Evolutionary conservation across 2,888 invertebrate genomes (phyloP), one percentile per base, ranked within the genome.

Genomic region (Drosophila atripex): DNA sequence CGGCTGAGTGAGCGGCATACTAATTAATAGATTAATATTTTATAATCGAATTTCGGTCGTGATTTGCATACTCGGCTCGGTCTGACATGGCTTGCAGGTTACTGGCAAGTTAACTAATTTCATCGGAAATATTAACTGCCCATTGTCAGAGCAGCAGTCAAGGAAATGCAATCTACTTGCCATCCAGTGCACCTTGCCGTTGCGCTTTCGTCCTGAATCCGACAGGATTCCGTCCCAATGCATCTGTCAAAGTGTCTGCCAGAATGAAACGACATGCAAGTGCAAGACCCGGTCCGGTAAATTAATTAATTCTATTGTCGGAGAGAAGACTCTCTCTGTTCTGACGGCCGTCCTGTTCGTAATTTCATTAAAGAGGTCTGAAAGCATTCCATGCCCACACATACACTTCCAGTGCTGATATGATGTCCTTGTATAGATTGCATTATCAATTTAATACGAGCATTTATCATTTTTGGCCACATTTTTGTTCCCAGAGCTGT

Each of bases 11-110:
- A 52, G 58, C 54, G 72, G 53, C 61, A 60, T 75, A 56, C 54
- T 74, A 87, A 85, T 82, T 79, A 82, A 87, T 83, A 76, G 73
- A 82, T 84, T 79, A 82, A 84, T 87, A 84, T 76, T 86, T 83
- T 86, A 87, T 82, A 86, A 82, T 86, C 85, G 82, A 73, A 70
- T 73, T 79, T 64, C 45, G 57, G 56, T 58, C 59, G 77, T 78
- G 86, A 84, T 84, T 87, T 87, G 82, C 83, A 83, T 87, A 77
- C 85, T 74, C 70, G 71, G 61, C 49, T 63, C 41, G 43, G 66
- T 61, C 14, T 45, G 28, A 9, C 28, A 28, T 3, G 35, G n/a
- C 2, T 6, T 14, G 8, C 12, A 46, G 25, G 38, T 56, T 53
- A 68, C 28, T 45, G 52, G 53, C 32, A 23, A 57, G 35, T 68